phyloP scores from a whole-genome alignment of 2,113 vertebrate species.

The Scalopus aquaticus region DNA sequence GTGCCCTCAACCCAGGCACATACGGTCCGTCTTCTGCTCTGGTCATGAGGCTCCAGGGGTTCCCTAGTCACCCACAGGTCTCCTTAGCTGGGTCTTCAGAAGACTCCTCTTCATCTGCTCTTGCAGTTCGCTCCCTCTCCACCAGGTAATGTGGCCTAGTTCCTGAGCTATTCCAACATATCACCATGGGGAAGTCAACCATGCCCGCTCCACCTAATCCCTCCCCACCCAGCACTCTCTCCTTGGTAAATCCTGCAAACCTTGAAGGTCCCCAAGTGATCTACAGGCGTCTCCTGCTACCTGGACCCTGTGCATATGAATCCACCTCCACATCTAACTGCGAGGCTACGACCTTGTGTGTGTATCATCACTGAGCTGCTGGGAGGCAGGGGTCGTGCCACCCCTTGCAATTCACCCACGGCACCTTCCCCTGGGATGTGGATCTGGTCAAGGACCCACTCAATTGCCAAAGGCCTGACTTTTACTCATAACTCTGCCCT shows the following conservation, averaged over 20 bases:
- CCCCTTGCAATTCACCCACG: neutral
- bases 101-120: neutral
- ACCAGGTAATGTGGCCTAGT: neutral
- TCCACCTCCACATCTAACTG: neutral
- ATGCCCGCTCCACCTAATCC: rapidly evolving
- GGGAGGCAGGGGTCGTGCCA: neutral
- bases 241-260: neutral
- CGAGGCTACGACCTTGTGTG: neutral
- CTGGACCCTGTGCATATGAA: neutral
- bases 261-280: neutral
- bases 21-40: too few relatives aligned
- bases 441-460: neutral
- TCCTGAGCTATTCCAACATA: neutral
- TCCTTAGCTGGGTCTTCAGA: neutral
- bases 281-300: neutral
- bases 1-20: neutral
- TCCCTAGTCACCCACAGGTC: neutral
- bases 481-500: neutral
- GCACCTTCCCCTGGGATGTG: too few relatives aligned
- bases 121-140: neutral
- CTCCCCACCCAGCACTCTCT: neutral
- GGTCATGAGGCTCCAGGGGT: neutral
- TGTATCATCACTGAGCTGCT: neutral
- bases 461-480: neutral
- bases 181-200: too few relatives aligned